Evolutionary conservation across 2,797 vertebrate genomes (phyloP).

Genomic region (Emydoidea blandingii): DNA sequence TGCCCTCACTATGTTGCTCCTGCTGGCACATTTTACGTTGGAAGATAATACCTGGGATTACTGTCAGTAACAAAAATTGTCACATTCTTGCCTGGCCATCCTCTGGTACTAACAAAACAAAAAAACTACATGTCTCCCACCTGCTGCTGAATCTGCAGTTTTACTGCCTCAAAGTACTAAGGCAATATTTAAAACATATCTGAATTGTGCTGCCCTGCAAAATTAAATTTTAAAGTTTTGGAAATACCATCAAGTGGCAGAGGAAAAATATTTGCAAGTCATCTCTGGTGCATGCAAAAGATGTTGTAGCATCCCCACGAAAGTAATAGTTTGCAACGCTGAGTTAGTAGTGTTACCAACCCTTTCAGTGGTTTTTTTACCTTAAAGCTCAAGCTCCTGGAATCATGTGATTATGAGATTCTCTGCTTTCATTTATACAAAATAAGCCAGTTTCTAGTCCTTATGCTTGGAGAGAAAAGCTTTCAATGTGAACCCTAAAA

Average conservation of each 20-base stretch:
- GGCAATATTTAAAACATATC: background rate
- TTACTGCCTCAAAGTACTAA: background rate
- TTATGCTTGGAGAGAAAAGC: background rate
- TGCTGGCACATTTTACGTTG: background rate
- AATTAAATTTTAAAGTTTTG: background rate
- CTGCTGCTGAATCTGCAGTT: background rate
- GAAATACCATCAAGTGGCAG: background rate
- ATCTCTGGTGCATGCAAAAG: background rate
- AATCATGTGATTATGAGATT: background rate
- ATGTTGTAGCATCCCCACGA: background rate
- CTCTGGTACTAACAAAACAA: background rate
- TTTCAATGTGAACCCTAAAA: background rate
- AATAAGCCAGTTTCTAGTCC: background rate
- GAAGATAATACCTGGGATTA: background rate
- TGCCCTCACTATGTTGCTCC: background rate
- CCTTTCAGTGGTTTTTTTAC: background rate
- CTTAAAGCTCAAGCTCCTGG: background rate
- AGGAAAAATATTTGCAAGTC: background rate
- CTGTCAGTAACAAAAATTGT: background rate
- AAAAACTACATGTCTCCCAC: background rate
- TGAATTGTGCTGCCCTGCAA: background rate
- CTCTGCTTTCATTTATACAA: background rate
- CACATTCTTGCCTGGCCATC: background rate
- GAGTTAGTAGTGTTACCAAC: background rate
- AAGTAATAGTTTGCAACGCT: background rate